phyloP scores from a whole-genome alignment of 2,888 invertebrate species.

The Chesias legatella region DNA sequence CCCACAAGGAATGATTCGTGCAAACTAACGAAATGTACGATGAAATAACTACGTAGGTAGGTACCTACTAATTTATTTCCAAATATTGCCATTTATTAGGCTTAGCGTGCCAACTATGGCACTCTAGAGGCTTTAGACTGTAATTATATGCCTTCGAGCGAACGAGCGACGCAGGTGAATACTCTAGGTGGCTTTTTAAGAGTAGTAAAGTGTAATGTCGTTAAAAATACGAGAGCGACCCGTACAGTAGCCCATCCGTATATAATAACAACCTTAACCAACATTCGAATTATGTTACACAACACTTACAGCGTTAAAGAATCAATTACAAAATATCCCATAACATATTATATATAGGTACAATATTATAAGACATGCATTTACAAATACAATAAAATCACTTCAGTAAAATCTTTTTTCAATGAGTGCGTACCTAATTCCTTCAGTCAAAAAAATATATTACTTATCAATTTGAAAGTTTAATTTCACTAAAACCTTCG shows the following conservation, averaged over 20 bases:
- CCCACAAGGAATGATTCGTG: slow-evolving; percentile 82
- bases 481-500: slow-evolving; percentile 17
- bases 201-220: too few species aligned
- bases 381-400: slow-evolving; percentile 36
- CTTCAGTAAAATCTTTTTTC: slow-evolving; percentile 38
- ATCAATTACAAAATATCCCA: slow-evolving; percentile 28
- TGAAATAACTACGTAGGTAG: slow-evolving; percentile 41
- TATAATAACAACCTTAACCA: slow-evolving; percentile 19
- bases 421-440: slow-evolving; percentile 32
- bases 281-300: slow-evolving; percentile 16
- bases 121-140: slow-evolving; percentile 11
- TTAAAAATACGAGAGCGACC: too few species aligned
- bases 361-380: slow-evolving; percentile 29
- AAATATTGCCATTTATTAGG: slow-evolving; percentile 41
- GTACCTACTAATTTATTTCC: slow-evolving; percentile 44
- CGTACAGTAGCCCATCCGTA: too few species aligned
- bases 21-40: slow-evolving; percentile 78
- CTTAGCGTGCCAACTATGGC: slow-evolving; percentile 19
- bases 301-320: slow-evolving; percentile 16
- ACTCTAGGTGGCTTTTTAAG: too few species aligned
- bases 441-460: slow-evolving; percentile 31
- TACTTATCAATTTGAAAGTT: slow-evolving; percentile 21
- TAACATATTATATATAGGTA: slow-evolving; percentile 20
- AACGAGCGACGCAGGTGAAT: too few species aligned
- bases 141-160: too few species aligned